Evolutionary conservation across 2,888 invertebrate species (phyloP).

Genomic region (Cantharis flavilabris): DNA sequence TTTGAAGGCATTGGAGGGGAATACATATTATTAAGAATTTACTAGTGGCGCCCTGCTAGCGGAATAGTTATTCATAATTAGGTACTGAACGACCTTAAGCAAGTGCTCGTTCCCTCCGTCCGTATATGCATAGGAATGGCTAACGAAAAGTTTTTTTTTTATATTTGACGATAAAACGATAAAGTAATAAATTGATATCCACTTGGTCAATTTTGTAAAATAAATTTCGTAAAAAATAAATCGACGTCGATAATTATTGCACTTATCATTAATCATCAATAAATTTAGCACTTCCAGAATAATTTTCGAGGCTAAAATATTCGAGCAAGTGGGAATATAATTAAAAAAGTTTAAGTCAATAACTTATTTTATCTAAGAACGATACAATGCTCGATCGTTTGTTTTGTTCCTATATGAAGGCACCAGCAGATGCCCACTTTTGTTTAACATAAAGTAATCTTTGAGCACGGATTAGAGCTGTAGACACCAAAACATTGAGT

Average conservation of each 20-base stretch:
- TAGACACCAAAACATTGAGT: conserved; percentile 39
- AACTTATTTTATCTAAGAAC: not conserved
- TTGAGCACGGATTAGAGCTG: conserved; percentile 33
- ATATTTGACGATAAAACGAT: not conserved
- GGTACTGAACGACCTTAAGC: too few relatives aligned
- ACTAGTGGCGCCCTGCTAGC: too few relatives aligned
- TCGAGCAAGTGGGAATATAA: not conserved
- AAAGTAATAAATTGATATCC: not conserved
- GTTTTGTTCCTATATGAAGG: not conserved
- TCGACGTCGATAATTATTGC: not conserved
- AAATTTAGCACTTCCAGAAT: not conserved
- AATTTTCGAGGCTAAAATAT: not conserved
- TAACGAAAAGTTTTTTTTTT: not conserved
- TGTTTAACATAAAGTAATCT: conserved; percentile 37
- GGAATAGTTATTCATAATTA: too few relatives aligned
- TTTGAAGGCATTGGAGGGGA: too few relatives aligned
- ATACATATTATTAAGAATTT: too few relatives aligned
- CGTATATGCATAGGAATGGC: not conserved
- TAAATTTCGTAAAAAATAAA: not conserved
- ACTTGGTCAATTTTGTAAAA: not conserved
- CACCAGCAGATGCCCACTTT: conserved; percentile 22
- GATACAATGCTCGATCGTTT: not conserved
- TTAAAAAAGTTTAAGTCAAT: not conserved
- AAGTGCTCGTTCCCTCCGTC: not conserved
- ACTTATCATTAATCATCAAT: not conserved